These are phyloP conservation scores for Odontothrips loti DNA, from an alignment of 2,888 invertebrate genomes.

Conservation along the genomic window DNA sequence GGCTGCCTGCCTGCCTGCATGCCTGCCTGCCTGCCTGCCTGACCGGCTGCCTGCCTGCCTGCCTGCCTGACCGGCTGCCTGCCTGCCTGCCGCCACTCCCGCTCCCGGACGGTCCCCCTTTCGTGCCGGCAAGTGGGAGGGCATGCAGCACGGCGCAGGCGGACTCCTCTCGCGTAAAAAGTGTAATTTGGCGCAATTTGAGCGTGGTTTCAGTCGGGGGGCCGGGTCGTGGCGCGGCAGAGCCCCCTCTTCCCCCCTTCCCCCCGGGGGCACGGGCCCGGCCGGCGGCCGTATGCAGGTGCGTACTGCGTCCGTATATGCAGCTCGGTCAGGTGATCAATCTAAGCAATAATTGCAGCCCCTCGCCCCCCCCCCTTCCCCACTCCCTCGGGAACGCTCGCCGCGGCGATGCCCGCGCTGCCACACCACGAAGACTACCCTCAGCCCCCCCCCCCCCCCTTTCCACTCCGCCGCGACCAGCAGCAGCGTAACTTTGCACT, in stretches of 20 bases:
- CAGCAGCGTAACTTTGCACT: slow-evolving; percentile 20
- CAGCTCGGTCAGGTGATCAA: too few species aligned
- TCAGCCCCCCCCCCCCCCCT: not conserved
- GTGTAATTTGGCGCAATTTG: slow-evolving; percentile 17
- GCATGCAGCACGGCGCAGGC: not conserved
- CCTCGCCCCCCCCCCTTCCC: too few species aligned
- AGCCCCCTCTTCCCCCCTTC: too few species aligned
- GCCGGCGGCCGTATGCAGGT: too few species aligned
- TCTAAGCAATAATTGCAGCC: too few species aligned
- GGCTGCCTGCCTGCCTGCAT: not conserved
- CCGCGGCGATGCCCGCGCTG: too few species aligned
- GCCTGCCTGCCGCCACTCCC: not conserved
- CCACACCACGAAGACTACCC: too few species aligned
- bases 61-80: not conserved
- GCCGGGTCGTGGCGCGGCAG: not conserved
- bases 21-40: too few species aligned
- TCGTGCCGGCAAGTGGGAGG: not conserved
- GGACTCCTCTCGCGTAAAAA: not conserved
- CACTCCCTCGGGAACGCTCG: too few species aligned
- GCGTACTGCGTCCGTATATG: too few species aligned
- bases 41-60: not conserved
- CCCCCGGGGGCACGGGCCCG: too few species aligned
- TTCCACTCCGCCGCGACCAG: not conserved
- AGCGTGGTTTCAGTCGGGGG: not conserved
- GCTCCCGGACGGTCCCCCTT: not conserved